These are phyloP conservation scores for Piscicola geometra DNA, from an alignment of 2,888 invertebrate species.

Conservation along the genomic window DNA sequence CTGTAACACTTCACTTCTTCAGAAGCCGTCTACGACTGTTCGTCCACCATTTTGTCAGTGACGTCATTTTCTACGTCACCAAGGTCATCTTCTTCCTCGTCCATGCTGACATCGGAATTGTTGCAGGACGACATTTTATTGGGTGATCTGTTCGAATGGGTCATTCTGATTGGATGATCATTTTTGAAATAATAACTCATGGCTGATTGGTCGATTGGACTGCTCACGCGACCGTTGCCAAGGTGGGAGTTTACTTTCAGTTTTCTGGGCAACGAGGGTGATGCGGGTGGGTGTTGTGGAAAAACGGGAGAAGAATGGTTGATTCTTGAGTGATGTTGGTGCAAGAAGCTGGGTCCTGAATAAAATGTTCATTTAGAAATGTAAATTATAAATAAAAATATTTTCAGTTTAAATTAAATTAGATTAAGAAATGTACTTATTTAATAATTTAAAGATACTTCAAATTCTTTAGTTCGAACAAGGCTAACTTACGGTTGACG, in stretches of 20 bases:
- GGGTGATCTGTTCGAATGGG: slow-evolving; percentile 11
- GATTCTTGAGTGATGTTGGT: slow-evolving; percentile 10
- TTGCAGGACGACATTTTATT: slow-evolving; percentile 23
- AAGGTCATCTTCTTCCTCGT: slow-evolving; percentile 21
- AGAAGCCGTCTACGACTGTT: too few relatives aligned
- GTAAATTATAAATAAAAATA: too few relatives aligned
- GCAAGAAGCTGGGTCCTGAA: not conserved
- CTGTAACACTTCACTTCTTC: too few relatives aligned
- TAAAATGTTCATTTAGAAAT: too few relatives aligned
- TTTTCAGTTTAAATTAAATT: too few relatives aligned
- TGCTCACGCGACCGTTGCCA: not conserved
- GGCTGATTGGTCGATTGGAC: slow-evolving; percentile 7
- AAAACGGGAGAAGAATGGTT: slow-evolving; percentile 30
- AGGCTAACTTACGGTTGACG: not conserved
- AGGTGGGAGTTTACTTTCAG: not conserved
- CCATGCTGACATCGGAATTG: slow-evolving; percentile 31
- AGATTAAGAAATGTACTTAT: too few relatives aligned
- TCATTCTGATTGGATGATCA: slow-evolving; percentile 17
- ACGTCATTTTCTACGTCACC: slow-evolving; percentile 14
- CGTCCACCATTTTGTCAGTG: not conserved
- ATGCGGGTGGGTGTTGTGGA: slow-evolving; percentile 10
- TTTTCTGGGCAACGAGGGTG: slow-evolving; percentile 11
- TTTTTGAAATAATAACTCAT: slow-evolving; percentile 2
- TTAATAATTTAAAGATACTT: too few relatives aligned
- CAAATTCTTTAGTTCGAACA: too few relatives aligned